phyloP scores from a whole-genome alignment of 2,888 invertebrate species.

The Lottia gigantea region DNA sequence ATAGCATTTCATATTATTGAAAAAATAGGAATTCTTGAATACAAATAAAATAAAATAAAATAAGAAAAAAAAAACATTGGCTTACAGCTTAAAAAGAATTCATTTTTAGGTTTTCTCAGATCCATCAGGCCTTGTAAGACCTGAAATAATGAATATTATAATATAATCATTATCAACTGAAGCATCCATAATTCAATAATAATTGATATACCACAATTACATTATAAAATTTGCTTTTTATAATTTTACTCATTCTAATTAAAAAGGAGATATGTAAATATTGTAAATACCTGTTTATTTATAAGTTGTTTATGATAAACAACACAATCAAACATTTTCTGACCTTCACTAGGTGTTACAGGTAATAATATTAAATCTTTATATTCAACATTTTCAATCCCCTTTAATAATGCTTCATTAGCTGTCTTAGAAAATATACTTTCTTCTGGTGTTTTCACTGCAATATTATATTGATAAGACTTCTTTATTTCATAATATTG shows the following conservation, averaged over 20 bases:
- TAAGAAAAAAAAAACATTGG: slow-evolving; percentile 1
- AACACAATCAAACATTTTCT: slow-evolving; percentile 44
- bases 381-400: slow-evolving; percentile 33
- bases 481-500: too few species aligned
- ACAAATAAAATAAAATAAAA: too few species aligned
- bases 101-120: slow-evolving; percentile 45
- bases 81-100: slow-evolving; percentile 52
- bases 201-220: too few species aligned
- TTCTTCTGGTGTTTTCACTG: slow-evolving; percentile 51
- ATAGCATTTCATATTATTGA: too few species aligned
- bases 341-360: slow-evolving; percentile 39
- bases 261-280: too few species aligned
- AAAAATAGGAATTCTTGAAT: too few species aligned
- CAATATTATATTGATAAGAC: slow-evolving; percentile 5
- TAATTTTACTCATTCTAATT: too few species aligned
- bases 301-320: slow-evolving; percentile 46
- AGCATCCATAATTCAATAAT: too few species aligned
- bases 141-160: slow-evolving; percentile 32
- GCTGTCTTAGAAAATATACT: slow-evolving; percentile 44
- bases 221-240: too few species aligned
- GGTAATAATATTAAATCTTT: slow-evolving; percentile 45
- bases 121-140: slow-evolving; percentile 48
- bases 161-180: too few species aligned
- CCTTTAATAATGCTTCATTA: slow-evolving; percentile 32
- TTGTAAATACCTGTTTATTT: slow-evolving; percentile 40